Evolutionary conservation across 2,113 vertebrate genomes (phyloP).

Genomic region (Passer montanus): DNA sequence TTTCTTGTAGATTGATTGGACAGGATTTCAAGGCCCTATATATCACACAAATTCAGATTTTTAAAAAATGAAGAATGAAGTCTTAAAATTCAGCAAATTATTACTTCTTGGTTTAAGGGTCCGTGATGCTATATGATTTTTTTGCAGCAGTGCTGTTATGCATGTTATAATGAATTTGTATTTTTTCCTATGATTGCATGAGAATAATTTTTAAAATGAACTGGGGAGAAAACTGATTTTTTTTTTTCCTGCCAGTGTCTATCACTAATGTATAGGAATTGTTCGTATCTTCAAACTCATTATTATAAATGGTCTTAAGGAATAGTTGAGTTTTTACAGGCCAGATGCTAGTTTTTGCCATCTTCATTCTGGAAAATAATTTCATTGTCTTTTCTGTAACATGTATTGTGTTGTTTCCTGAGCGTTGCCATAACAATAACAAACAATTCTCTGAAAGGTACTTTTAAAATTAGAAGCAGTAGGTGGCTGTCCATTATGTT

Average conservation of each 20-base stretch:
- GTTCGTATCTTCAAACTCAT: neutral
- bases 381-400: neutral
- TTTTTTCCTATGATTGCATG: neutral
- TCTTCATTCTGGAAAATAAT: neutral
- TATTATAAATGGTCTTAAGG: neutral
- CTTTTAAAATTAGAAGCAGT: conserved; percentile 49
- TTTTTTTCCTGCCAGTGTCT: neutral
- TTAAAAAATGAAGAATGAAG: neutral
- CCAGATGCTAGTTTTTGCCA: neutral
- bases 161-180: neutral
- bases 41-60: neutral
- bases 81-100: neutral
- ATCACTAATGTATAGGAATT: neutral
- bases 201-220: neutral
- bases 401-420: neutral
- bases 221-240: neutral
- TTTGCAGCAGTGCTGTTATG: neutral
- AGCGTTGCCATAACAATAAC: neutral
- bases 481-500: conserved; percentile 41
- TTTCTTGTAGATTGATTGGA: neutral
- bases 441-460: neutral
- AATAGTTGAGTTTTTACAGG: neutral
- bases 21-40: neutral
- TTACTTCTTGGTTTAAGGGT: neutral
- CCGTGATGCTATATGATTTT: accelerated